These are phyloP conservation scores for Monochamus saltuarius DNA, from an alignment of 1,140 invertebrate species.

Conservation along the genomic window DNA sequence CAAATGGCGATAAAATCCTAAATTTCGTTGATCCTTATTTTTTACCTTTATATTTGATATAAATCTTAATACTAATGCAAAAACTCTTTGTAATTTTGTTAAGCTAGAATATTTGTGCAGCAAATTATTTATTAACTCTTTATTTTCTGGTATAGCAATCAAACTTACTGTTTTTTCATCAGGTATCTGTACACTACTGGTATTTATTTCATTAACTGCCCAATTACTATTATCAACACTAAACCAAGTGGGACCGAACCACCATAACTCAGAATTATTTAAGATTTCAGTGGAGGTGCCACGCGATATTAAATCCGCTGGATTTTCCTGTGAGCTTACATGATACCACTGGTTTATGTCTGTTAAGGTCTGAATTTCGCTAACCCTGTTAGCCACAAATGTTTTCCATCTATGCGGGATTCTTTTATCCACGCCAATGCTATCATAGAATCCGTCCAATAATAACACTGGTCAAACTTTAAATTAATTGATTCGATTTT, in stretches of 20 bases:
- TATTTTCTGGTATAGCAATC: not conserved
- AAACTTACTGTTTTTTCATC: constrained; percentile 8
- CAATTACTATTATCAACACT: not conserved
- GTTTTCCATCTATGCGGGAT: constrained; percentile 41
- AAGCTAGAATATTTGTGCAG: constrained; percentile 18
- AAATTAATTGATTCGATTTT: constrained; percentile 30
- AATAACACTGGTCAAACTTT: constrained; percentile 33
- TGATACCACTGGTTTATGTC: constrained; percentile 37
- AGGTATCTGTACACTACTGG: constrained; percentile 1
- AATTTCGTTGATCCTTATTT: not conserved
- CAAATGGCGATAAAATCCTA: constrained; percentile 8
- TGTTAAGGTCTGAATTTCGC: constrained; percentile 42
- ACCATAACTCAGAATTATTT: constrained; percentile 42
- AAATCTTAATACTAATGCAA: constrained; percentile 17
- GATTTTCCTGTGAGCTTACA: constrained; percentile 40
- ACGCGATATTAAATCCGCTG: constrained; percentile 44
- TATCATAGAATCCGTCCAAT: constrained; percentile 52
- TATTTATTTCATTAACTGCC: constrained; percentile 5
- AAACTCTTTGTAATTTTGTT: constrained; percentile 17
- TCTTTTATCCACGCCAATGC: constrained; percentile 50
- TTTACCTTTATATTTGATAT: constrained; percentile 8
- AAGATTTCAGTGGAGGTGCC: constrained; percentile 34
- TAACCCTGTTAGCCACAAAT: constrained; percentile 51
- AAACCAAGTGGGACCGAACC: constrained; percentile 42
- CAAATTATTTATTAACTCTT: not conserved